Base-by-base conservation (phyloP, 2,797 vertebrate genomes). In the Acrossocheilus fasciatus region DNA sequence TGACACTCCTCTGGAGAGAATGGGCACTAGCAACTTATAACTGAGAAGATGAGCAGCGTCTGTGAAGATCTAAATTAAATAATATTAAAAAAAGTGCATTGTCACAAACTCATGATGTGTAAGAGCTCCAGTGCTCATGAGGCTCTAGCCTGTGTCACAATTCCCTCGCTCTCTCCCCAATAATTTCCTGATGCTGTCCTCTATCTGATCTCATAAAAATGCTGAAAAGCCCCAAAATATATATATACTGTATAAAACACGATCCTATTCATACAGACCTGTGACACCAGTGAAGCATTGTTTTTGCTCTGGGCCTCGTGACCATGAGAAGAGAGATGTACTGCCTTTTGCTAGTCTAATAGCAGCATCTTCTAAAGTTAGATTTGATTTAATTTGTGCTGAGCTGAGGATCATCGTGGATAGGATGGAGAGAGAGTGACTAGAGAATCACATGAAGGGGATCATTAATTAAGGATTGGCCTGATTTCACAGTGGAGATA, bases 401-500 rank as follows among this genome's bases (percentile, higher is more conserved):
- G 41, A 82, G 69, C 72, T 64, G 45, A 77, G 45, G 83, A 84
- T 76, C 47, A 76, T 62, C 45, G 83, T 59, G 73, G 54, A 72
- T 41, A 23, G 68, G 73, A 80, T 18, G 52, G 43, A 69, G 69
- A 47, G 76, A 79, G 70, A 79, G 41, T 54, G 70, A 69, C 47
- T 14, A 70, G 57, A 82, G 76, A 83, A 87, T 83, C 75, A 81
- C 78, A 75, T 88, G 87, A 34, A 80, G 70, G 69, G 83, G 86
- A 86, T 82, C 69, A 87, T 88, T 87, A 82, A 88, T 88, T 87
- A 90, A 87, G 82, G 82, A 87, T 80, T 87, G 86, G 82, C 86
- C 88, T 91, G 89, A 88, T 89, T 90, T 90, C 86, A 86, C 80
- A 57, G 64, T 86, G 39, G 82, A 81, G 88, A 82, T 90, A 83